phyloP scores from a whole-genome alignment of 30 jellyfish, hydroid and myxozoan species.

The Hydra vulgaris region DNA sequence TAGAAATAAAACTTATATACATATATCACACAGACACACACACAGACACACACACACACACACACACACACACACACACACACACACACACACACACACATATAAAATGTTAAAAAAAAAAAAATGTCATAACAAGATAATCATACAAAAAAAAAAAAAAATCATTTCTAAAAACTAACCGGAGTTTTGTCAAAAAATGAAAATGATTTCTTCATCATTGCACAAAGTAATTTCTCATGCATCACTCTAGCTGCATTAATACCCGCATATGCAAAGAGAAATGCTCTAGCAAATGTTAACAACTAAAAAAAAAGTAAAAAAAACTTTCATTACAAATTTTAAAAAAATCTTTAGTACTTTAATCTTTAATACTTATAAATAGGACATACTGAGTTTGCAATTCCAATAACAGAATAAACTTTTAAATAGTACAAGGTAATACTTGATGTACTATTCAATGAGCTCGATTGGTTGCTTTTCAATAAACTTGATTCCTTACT shows the following conservation, averaged over 20 bases:
- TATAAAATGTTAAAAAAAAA: too few species aligned
- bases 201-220: slow-evolving; percentile 49
- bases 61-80: too few species aligned
- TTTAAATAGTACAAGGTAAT: slow-evolving; percentile 33
- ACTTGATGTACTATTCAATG: background rate
- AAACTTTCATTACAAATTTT: background rate
- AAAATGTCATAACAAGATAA: too few species aligned
- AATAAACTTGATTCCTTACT: background rate
- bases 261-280: slow-evolving; percentile 96
- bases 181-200: slow-evolving; percentile 88
- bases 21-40: too few species aligned
- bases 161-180: slow-evolving; percentile 30
- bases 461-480: background rate
- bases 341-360: too few species aligned
- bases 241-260: slow-evolving; percentile 72
- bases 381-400: slow-evolving; percentile 74
- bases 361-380: too few species aligned
- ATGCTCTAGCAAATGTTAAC: slow-evolving; percentile 82
- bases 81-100: too few species aligned
- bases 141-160: background rate
- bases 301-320: slow-evolving; percentile 38
- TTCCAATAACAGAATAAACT: slow-evolving; percentile 71
- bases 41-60: too few species aligned
- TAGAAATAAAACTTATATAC: too few species aligned
- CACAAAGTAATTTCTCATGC: slow-evolving; percentile 50